Evolutionary conservation across 2,113 vertebrate genomes (phyloP).

Genomic region (Scatophagus argus): DNA sequence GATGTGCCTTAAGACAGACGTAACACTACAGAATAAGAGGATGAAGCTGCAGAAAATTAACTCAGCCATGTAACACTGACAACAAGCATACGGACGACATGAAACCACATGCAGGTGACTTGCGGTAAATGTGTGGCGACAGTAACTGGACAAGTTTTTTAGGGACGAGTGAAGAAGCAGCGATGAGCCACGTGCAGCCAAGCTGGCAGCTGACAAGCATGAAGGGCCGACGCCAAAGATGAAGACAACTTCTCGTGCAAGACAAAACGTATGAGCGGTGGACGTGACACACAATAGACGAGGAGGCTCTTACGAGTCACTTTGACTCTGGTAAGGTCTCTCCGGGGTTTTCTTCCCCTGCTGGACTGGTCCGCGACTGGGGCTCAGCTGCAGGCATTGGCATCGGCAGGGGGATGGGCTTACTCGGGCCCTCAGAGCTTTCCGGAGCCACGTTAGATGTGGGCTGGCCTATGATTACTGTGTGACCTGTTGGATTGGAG

Average conservation of each 20-base stretch:
- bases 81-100: background rate
- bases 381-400: constrained; percentile 58
- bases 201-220: constrained; percentile 10
- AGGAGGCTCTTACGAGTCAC: constrained; percentile 83
- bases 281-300: background rate
- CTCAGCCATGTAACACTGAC: background rate
- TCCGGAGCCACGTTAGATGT: constrained; percentile 68
- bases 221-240: constrained; percentile 3
- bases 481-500: constrained; percentile 78
- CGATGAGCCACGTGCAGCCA: constrained; percentile 3
- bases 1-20: background rate
- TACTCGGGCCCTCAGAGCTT: constrained; percentile 58
- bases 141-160: constrained; percentile 4
- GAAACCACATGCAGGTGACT: constrained; percentile 41
- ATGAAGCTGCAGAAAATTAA: background rate
- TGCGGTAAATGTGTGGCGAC: background rate
- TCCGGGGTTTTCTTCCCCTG: constrained; percentile 67
- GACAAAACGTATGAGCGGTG: background rate
- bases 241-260: background rate
- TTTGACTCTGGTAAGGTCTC: constrained; percentile 80
- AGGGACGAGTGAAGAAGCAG: constrained; percentile 30
- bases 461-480: constrained; percentile 83
- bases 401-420: constrained; percentile 69
- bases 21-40: background rate
- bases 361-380: constrained; percentile 23